phyloP scores from a whole-genome alignment of 2,888 invertebrate genomes.

The Monopis laevigella region DNA sequence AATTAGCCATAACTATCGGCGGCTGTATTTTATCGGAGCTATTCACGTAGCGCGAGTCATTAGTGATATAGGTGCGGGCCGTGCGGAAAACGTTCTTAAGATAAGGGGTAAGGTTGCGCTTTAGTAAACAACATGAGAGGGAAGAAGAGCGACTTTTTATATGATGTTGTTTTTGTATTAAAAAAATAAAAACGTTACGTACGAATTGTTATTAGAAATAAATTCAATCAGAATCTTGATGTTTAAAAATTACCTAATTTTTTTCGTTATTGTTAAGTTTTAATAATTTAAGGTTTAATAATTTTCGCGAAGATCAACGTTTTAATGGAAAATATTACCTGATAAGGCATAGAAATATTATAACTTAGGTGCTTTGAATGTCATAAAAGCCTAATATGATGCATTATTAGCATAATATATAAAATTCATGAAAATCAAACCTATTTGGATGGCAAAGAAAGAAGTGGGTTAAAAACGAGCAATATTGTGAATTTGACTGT shows the following conservation, averaged over 20 bases:
- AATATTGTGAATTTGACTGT: no score
- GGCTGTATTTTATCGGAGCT: slow-evolving; percentile 11
- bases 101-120: slow-evolving; percentile 25
- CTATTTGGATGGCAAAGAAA: no score
- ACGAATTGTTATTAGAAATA: not conserved
- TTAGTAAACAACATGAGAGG: not conserved
- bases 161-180: not conserved
- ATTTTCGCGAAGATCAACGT: no score
- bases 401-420: no score
- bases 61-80: slow-evolving; percentile 43
- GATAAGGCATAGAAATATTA: no score
- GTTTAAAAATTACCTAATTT: not conserved
- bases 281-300: not conserved
- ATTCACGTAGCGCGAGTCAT: slow-evolving; percentile 32
- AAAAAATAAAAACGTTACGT: not conserved
- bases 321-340: no score
- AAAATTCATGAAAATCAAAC: no score
- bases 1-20: slow-evolving; percentile 11
- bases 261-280: not conserved
- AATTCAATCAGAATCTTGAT: not conserved
- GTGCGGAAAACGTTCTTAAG: slow-evolving; percentile 37
- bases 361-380: no score
- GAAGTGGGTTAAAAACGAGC: no score
- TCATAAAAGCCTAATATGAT: no score
- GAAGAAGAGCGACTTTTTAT: not conserved